Conservation (phyloP, 2,113 vertebrate species). For the Nettapus auritus region DNA sequence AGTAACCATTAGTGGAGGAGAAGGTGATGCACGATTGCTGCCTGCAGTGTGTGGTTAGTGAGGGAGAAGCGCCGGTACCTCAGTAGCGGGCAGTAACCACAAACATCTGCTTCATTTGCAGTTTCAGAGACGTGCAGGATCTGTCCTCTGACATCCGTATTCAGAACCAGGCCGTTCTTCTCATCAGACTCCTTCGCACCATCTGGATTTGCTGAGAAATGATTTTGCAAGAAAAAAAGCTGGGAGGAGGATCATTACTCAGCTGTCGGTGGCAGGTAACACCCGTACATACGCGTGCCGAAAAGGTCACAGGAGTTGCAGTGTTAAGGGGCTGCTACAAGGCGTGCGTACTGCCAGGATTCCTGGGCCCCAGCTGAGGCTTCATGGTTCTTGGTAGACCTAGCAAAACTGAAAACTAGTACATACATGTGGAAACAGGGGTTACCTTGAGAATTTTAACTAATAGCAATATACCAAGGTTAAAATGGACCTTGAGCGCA, state of each 20-base stretch:
- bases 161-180: background rate
- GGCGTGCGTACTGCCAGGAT: background rate
- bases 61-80: background rate
- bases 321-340: background rate
- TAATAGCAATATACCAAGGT: background rate
- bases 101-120: slow-evolving; percentile 52
- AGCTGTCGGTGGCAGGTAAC: background rate
- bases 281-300: background rate
- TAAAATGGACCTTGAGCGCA: background rate
- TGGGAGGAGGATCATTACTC: background rate
- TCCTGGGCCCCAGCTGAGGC: background rate
- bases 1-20: slow-evolving; percentile 16
- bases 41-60: background rate
- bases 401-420: background rate
- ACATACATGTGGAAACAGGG: background rate
- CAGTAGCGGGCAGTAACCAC: background rate
- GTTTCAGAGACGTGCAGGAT: background rate
- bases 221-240: background rate
- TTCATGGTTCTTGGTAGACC: background rate
- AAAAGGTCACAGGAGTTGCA: slow-evolving; percentile 24
- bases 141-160: background rate
- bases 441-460: background rate
- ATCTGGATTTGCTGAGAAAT: slow-evolving; percentile 25
- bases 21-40: slow-evolving; percentile 19
- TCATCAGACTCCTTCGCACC: slow-evolving; percentile 7